phyloP scores from a whole-genome alignment of 1,140 invertebrate species.

The Harpegnathos saltator region DNA sequence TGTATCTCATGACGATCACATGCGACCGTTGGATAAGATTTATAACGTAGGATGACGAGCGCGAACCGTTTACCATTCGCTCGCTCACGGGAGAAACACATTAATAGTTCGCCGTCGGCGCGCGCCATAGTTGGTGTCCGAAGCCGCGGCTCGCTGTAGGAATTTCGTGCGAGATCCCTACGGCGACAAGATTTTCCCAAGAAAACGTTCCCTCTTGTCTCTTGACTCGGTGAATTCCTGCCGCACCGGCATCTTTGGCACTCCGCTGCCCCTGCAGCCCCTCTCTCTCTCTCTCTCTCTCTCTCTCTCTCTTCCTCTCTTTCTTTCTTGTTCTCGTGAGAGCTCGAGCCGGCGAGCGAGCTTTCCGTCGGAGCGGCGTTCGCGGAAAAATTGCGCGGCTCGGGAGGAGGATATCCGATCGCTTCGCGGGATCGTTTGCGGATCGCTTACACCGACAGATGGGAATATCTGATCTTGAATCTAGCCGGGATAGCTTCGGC shows the following conservation, averaged over 20 bases:
- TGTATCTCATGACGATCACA: constrained; percentile 3
- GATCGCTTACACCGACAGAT: constrained; percentile 83
- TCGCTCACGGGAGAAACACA: neutral
- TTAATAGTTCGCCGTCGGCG: too few species aligned
- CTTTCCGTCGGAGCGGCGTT: constrained; percentile 52
- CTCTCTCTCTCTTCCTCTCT: too few species aligned
- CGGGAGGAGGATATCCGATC: constrained; percentile 75
- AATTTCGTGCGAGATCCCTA: constrained; percentile 5
- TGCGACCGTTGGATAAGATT: constrained; percentile 13
- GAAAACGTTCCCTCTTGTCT: neutral
- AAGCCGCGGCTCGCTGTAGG: neutral
- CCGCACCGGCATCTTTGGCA: neutral
- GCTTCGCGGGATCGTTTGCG: constrained; percentile 81
- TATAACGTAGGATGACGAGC: neutral
- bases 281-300: too few species aligned
- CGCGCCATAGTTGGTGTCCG: too few species aligned
- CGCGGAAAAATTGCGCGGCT: constrained; percentile 69
- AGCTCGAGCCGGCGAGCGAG: too few species aligned
- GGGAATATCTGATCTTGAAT: constrained; percentile 84
- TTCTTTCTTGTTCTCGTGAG: neutral
- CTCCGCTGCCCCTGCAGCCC: too few species aligned
- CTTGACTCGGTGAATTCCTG: neutral
- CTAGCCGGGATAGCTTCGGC: constrained; percentile 81
- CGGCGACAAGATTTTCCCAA: constrained; percentile 34
- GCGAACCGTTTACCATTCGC: neutral